Percentiles rank a stretch among this genome's conserved stretches.
phyloP scores from a whole-genome alignment of 2,797 vertebrate genomes.

The Sebastes cheni region DNA sequence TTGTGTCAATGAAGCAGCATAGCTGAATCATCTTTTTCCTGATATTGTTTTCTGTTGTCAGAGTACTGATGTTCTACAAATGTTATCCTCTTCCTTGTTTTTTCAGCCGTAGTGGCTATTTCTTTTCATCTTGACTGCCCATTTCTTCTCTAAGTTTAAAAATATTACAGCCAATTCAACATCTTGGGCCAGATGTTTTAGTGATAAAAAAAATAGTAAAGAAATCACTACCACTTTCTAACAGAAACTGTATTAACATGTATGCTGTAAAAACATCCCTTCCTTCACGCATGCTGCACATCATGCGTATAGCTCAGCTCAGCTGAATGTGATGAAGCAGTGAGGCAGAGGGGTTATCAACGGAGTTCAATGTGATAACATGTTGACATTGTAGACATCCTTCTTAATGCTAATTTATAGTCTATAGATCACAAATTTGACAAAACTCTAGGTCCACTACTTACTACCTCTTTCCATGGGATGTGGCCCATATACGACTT shows the following conservation, averaged over 20 bases:
- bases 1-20: neutral
- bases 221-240: neutral
- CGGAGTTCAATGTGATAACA: neutral
- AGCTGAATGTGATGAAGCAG: neutral
- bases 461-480: too few species aligned
- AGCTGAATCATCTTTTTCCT: neutral
- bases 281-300: neutral
- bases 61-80: neutral
- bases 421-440: neutral
- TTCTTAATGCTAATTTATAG: neutral
- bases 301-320: constrained; percentile 27
- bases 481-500: too few species aligned
- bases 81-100: neutral
- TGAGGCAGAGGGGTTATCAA: too few species aligned
- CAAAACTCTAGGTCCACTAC: too few species aligned
- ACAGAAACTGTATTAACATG: neutral
- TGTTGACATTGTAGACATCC: neutral
- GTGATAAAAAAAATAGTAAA: neutral
- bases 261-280: neutral
- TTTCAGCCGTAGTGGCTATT: neutral
- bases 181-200: neutral
- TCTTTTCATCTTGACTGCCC: neutral
- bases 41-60: too few species aligned
- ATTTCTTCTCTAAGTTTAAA: neutral
- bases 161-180: neutral